phyloP scores from a whole-genome alignment of 2,888 invertebrate genomes.

The Aphodius granarius region DNA sequence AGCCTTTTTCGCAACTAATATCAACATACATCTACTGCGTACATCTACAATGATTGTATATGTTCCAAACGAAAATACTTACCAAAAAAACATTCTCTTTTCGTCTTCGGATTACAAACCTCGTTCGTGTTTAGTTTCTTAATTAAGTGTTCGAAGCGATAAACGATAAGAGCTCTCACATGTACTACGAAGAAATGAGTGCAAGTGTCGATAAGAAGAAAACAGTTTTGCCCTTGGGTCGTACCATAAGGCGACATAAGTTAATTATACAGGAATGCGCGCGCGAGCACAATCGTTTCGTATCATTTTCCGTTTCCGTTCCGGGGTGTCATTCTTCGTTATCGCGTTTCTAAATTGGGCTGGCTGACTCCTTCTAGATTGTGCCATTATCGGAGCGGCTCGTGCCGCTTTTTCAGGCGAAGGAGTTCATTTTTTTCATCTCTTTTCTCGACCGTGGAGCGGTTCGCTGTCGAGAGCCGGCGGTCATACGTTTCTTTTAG shows the following conservation, averaged over 20 bases:
- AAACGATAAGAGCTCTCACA: not conserved
- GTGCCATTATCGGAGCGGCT: constrained; percentile 26
- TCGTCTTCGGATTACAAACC: not conserved
- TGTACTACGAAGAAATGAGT: not conserved
- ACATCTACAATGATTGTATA: too few species aligned
- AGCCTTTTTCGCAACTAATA: too few species aligned
- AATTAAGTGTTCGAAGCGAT: not conserved
- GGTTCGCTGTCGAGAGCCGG: not conserved
- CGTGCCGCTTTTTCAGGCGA: not conserved
- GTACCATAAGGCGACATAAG: constrained; percentile 32
- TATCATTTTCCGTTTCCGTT: constrained; percentile 43
- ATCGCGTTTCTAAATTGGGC: constrained; percentile 28
- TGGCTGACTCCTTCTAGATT: constrained; percentile 36
- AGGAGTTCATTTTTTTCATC: not conserved
- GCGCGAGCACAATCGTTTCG: constrained; percentile 24
- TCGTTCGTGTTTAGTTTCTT: not conserved
- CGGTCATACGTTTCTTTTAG: not conserved
- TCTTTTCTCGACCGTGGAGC: not conserved
- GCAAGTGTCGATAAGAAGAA: constrained; percentile 28
- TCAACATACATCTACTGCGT: too few species aligned
- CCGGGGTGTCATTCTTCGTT: constrained; percentile 38
- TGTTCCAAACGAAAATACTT: not conserved
- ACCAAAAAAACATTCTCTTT: too few species aligned
- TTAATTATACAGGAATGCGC: constrained; percentile 29
- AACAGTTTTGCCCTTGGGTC: constrained; percentile 11